Evolutionary conservation across 2,113 vertebrate species (phyloP).

Genomic region (Cisticola juncidis): DNA sequence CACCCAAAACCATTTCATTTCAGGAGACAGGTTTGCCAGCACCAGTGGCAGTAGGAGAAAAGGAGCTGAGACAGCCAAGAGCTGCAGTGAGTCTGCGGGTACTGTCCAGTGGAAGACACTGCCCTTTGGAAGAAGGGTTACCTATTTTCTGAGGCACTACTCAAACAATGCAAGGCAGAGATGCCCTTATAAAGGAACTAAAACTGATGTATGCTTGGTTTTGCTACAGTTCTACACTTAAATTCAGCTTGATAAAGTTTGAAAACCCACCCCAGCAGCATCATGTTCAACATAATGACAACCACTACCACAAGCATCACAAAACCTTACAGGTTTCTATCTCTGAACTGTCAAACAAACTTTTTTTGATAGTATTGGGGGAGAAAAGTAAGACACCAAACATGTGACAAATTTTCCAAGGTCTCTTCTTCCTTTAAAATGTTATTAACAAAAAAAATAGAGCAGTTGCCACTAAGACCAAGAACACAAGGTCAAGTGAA

Average conservation of each 20-base stretch:
- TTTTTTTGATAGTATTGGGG: neutral
- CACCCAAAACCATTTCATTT: neutral
- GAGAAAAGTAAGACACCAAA: neutral
- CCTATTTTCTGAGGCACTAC: neutral
- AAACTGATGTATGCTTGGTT: neutral
- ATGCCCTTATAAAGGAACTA: neutral
- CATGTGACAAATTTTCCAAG: neutral
- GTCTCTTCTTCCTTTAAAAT: neutral
- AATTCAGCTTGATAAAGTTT: neutral
- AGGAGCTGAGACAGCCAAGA: neutral
- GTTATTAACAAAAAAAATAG: too few species aligned
- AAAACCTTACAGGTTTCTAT: neutral
- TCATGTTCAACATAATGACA: neutral
- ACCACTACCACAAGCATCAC: neutral
- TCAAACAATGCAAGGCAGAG: neutral
- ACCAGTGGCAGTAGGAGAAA: neutral
- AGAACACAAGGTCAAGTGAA: neutral
- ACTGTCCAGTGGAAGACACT: neutral
- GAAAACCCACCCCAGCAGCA: neutral
- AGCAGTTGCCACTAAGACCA: neutral
- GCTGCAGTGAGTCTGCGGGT: neutral
- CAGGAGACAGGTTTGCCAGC: neutral
- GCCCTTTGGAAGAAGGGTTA: neutral
- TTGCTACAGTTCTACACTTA: neutral
- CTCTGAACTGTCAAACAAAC: neutral